Evolutionary conservation across 2,888 invertebrate species (phyloP).

Genomic region (Galerucella pusilla): DNA sequence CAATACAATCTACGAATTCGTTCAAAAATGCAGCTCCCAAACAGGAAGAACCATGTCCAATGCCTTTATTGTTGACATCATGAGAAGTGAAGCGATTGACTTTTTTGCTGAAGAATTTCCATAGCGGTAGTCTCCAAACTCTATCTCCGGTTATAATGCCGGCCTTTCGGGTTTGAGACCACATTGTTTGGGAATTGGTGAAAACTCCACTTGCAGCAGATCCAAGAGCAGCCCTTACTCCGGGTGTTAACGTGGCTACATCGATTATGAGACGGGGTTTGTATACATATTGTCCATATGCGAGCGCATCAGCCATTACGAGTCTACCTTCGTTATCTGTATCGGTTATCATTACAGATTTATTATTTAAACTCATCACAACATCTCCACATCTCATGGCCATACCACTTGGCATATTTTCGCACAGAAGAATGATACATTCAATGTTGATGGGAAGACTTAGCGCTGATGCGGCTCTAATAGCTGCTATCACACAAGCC

Average conservation of each 20-base stretch:
- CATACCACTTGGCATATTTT: conserved; percentile 71
- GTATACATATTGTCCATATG: conserved; percentile 65
- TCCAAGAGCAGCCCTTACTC: conserved; percentile 68
- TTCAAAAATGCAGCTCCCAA: conserved; percentile 63
- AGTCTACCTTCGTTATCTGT: conserved; percentile 70
- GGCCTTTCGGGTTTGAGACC: conserved; percentile 67
- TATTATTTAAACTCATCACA: conserved; percentile 68
- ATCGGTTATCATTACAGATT: conserved; percentile 72
- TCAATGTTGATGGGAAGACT: conserved; percentile 69
- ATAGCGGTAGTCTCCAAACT: conserved; percentile 74
- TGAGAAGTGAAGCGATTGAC: conserved; percentile 62
- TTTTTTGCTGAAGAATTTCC: conserved; percentile 67
- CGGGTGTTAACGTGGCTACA: conserved; percentile 77
- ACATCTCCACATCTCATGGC: conserved; percentile 68
- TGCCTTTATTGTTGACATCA: conserved; percentile 63
- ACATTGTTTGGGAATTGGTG: conserved; percentile 67
- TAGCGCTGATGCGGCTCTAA: conserved; percentile 68
- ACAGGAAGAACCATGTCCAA: conserved; percentile 61
- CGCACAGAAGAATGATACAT: conserved; percentile 64
- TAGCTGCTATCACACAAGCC: conserved; percentile 69
- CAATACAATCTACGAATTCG: conserved; percentile 69
- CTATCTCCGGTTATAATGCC: conserved; percentile 70
- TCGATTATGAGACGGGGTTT: conserved; percentile 74
- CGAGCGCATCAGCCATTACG: conserved; percentile 60
- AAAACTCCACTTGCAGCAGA: conserved; percentile 69